Conservation (phyloP, 1,140 invertebrate genomes). For the Platorchestia sp. region DNA sequence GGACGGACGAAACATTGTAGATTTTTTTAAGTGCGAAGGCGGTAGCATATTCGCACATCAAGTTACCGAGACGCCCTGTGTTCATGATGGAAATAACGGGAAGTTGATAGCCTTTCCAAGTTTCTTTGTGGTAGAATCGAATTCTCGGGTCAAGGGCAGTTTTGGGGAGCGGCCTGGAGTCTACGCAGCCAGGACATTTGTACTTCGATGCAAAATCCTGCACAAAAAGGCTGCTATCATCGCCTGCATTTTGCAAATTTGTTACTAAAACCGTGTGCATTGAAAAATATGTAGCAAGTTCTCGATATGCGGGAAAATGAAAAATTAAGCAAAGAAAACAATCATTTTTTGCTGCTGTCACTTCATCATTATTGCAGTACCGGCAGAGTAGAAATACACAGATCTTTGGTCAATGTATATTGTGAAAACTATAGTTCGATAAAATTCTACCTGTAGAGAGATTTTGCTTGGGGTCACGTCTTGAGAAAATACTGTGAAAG, state of each 20-base stretch:
- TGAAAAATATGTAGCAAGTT: neutral
- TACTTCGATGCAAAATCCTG: neutral
- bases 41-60: constrained; percentile 15
- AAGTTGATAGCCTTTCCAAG: neutral
- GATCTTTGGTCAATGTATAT: no score
- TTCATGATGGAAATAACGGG: neutral
- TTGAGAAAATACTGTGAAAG: no score
- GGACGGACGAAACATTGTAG: neutral
- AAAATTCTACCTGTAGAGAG: no score
- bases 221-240: neutral
- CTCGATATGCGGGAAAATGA: no score
- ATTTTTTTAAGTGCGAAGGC: neutral
- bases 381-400: no score
- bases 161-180: constrained; percentile 7
- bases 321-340: no score
- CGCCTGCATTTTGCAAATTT: neutral
- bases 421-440: no score
- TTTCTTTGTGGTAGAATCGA: neutral
- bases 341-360: no score
- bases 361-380: no score
- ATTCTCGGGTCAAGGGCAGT: neutral
- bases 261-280: neutral
- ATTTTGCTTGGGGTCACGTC: no score
- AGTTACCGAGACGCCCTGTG: neutral
- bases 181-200: neutral